Evolutionary conservation across 2,888 invertebrate genomes (phyloP).

Genomic region (Andricus quercusramuli): DNA sequence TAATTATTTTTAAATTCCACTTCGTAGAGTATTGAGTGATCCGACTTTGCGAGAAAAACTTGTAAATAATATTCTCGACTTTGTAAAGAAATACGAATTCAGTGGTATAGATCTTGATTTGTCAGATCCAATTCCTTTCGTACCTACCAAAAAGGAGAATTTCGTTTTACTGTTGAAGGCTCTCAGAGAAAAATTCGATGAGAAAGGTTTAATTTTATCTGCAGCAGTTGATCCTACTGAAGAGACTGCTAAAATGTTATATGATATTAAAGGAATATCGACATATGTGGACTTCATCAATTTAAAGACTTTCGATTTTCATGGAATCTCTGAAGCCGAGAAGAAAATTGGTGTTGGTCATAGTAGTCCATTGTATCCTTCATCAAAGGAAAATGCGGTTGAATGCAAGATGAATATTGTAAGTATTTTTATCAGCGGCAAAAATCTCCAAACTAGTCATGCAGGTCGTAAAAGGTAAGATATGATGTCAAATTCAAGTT

Average conservation of each 20-base stretch:
- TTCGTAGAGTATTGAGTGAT: conserved; percentile 77
- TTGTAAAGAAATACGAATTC: conserved; percentile 81
- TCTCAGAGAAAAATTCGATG: conserved; percentile 80
- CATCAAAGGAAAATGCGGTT: conserved; percentile 63
- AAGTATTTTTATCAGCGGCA: conserved; percentile 57
- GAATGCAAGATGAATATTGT: conserved; percentile 78
- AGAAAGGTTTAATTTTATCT: conserved; percentile 74
- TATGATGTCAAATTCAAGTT: too few species aligned
- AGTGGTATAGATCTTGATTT: conserved; percentile 87
- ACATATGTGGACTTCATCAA: conserved; percentile 85
- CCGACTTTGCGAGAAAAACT: conserved; percentile 79
- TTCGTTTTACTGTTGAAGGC: conserved; percentile 81
- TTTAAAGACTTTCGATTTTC: conserved; percentile 88
- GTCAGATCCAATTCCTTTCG: conserved; percentile 74
- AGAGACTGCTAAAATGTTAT: conserved; percentile 77
- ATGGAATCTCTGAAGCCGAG: conserved; percentile 83
- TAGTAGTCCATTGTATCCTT: conserved; percentile 83
- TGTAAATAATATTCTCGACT: conserved; percentile 80
- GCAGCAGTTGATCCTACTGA: conserved; percentile 81
- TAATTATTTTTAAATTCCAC: background rate
- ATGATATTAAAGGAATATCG: conserved; percentile 81
- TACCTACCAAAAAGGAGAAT: conserved; percentile 72
- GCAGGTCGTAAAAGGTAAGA: too few species aligned
- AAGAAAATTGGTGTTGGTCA: conserved; percentile 80
- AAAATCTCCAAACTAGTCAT: too few species aligned